These are phyloP conservation scores for Wasmannia auropunctata DNA, from an alignment of 1,140 invertebrate species.

Conservation along the genomic window DNA sequence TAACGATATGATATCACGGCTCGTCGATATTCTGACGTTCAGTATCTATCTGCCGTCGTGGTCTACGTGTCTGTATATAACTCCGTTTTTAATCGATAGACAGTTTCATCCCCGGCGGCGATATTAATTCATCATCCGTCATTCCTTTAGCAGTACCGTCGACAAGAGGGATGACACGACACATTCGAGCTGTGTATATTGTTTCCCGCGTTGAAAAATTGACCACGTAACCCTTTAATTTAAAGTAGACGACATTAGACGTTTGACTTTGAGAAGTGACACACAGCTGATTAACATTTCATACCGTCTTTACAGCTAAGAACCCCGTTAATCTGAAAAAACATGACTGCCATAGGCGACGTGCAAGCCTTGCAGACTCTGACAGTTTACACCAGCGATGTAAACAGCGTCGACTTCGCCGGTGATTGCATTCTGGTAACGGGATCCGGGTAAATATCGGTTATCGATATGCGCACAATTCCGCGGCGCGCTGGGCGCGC, in stretches of 20 bases:
- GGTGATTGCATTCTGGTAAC: constrained; percentile 87
- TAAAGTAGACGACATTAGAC: background rate
- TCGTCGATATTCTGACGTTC: background rate
- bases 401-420: constrained; percentile 88
- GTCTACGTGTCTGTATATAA: background rate
- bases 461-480: constrained; percentile 33
- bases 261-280: background rate
- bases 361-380: constrained; percentile 86
- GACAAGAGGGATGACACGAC: background rate
- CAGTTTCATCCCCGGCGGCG: background rate
- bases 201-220: background rate
- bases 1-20: background rate
- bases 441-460: constrained; percentile 87
- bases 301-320: constrained; percentile 50
- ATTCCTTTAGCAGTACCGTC: background rate
- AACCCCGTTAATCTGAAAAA: constrained; percentile 48
- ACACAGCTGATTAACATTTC: constrained; percentile 29
- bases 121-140: constrained; percentile 1
- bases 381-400: constrained; percentile 87
- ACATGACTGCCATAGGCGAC: constrained; percentile 68
- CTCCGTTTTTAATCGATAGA: background rate
- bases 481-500: background rate
- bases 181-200: background rate
- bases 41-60: background rate
- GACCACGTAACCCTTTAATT: background rate